A percentile compares a stretch with the other conserved stretches of the same genome.
Conservation (phyloP, 2,888 invertebrate species). For the Monoplex corrugatus region DNA sequence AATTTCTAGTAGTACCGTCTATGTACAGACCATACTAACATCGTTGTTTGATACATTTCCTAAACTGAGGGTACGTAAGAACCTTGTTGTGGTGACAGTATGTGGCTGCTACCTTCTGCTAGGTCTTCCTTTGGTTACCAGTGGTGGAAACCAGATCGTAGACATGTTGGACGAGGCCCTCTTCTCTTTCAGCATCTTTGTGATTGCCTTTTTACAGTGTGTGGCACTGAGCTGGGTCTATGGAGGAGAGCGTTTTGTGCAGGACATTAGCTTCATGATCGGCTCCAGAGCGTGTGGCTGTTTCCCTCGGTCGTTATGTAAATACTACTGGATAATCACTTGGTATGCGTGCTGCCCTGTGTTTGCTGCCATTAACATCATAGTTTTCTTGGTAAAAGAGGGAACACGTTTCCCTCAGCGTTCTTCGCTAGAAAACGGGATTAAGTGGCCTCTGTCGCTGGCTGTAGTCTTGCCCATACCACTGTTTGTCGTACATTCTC, state of each 20-base stretch:
- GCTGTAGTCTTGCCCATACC: constrained; percentile 10
- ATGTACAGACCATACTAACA: not conserved
- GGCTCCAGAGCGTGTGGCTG: not conserved
- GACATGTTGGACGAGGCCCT: not conserved
- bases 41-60: not conserved
- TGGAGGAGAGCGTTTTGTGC: not conserved
- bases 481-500: not conserved
- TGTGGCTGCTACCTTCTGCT: not conserved
- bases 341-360: not conserved
- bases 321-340: not conserved
- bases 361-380: not conserved
- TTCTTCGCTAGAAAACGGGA: no score
- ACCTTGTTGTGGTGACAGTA: not conserved
- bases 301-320: not conserved
- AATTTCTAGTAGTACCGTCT: not conserved
- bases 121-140: not conserved
- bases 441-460: not conserved
- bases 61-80: not conserved
- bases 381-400: not conserved
- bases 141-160: not conserved
- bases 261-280: not conserved
- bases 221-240: not conserved
- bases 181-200: not conserved
- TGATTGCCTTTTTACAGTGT: not conserved
- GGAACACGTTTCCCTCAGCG: no score